Conservation (phyloP, 2,113 vertebrate species). For the Hylia prasina region DNA sequence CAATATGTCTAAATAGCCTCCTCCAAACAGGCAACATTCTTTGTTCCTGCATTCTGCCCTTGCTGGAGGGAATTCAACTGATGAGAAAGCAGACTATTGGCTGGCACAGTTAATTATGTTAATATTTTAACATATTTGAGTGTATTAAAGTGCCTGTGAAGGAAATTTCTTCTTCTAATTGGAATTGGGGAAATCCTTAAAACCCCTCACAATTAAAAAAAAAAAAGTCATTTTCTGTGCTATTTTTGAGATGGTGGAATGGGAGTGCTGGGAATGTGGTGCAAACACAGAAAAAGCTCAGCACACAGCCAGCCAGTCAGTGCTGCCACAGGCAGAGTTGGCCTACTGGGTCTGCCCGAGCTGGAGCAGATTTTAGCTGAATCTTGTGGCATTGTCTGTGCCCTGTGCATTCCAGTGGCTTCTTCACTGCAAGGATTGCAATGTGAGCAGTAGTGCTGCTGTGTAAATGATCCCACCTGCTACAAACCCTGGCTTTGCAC, state of each 20-base stretch:
- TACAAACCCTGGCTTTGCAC: background rate
- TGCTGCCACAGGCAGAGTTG: background rate
- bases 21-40: background rate
- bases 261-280: background rate
- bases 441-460: fast-evolving
- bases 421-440: background rate
- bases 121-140: background rate
- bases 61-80: background rate
- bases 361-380: background rate
- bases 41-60: background rate
- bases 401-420: background rate
- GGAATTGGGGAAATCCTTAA: background rate
- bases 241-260: background rate
- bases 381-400: background rate
- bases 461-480: fast-evolving
- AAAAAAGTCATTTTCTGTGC: fast-evolving
- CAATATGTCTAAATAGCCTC: background rate
- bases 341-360: background rate
- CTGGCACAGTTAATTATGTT: background rate
- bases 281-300: background rate
- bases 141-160: background rate
- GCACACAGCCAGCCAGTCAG: background rate
- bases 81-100: background rate
- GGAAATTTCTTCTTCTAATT: background rate
- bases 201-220: background rate